These are phyloP conservation scores for Amphibalanus amphitrite DNA, from an alignment of 1,140 invertebrate species.

Conservation along the genomic window DNA sequence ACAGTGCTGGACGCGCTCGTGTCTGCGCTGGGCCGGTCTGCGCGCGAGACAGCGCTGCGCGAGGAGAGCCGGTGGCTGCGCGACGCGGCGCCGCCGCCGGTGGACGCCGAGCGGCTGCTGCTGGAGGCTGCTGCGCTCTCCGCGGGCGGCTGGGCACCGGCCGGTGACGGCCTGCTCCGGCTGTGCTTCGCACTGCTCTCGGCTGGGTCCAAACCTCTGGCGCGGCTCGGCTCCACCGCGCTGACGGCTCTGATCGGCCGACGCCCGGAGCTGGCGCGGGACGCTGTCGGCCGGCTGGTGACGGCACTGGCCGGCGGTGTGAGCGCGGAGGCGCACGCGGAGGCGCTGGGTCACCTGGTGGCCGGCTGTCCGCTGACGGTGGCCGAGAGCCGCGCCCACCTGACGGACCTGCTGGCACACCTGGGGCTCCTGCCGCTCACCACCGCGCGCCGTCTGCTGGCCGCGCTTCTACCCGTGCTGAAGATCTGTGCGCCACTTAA, in stretches of 20 bases:
- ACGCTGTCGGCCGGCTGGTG: slow-evolving; percentile 14
- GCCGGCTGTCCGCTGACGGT: slow-evolving; percentile 15
- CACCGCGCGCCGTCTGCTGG: slow-evolving; percentile 25
- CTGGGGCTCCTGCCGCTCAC: slow-evolving; percentile 24
- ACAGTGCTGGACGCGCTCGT: slow-evolving; percentile 10
- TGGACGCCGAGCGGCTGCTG: neutral
- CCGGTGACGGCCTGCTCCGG: neutral
- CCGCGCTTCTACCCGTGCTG: slow-evolving; percentile 27
- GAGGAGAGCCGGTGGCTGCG: neutral
- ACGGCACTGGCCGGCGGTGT: slow-evolving; percentile 12
- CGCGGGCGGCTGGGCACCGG: neutral
- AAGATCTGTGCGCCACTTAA: slow-evolving; percentile 28
- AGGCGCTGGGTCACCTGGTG: slow-evolving; percentile 14
- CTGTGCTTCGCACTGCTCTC: neutral
- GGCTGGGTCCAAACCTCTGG: neutral
- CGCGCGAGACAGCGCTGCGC: neutral
- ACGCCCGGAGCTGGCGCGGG: slow-evolving; percentile 15
- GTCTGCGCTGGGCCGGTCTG: neutral
- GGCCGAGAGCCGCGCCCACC: slow-evolving; percentile 15
- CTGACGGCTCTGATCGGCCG: slow-evolving; percentile 13
- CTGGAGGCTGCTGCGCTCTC: neutral
- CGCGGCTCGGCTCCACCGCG: slow-evolving; percentile 8
- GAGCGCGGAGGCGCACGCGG: slow-evolving; percentile 14
- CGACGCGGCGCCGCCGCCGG: neutral
- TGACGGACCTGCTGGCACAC: slow-evolving; percentile 25